These are phyloP conservation scores for Anastatus disparis DNA, from an alignment of 1,140 invertebrate genomes.

Conservation along the genomic window DNA sequence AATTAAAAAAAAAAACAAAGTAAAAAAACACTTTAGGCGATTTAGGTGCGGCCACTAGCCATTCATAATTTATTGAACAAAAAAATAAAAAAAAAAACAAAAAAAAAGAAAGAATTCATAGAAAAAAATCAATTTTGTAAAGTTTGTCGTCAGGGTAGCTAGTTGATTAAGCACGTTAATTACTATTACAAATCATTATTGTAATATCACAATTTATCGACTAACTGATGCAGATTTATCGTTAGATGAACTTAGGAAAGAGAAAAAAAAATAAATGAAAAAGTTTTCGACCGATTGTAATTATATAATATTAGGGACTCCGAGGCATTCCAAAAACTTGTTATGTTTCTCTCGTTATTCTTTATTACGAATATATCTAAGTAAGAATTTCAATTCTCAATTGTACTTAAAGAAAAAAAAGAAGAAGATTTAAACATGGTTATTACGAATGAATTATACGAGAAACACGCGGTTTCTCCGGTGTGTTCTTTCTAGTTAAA, in stretches of 20 bases:
- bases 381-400: too few relatives aligned
- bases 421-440: neutral
- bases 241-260: neutral
- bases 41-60: slow-evolving; percentile 3
- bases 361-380: neutral
- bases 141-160: slow-evolving; percentile 39
- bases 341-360: slow-evolving; percentile 4
- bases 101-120: slow-evolving; percentile 16
- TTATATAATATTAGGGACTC: slow-evolving; percentile 15
- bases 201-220: slow-evolving; percentile 25
- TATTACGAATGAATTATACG: neutral
- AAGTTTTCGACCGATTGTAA: slow-evolving; percentile 13
- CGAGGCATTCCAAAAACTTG: slow-evolving; percentile 20
- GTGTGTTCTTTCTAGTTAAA: too few relatives aligned
- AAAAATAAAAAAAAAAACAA: too few relatives aligned
- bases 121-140: slow-evolving; percentile 38
- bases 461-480: too few relatives aligned
- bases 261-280: neutral
- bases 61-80: slow-evolving; percentile 17
- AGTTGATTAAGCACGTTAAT: slow-evolving; percentile 39
- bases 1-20: neutral
- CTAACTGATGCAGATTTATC: slow-evolving; percentile 13
- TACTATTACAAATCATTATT: slow-evolving; percentile 25
- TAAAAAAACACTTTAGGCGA: slow-evolving; percentile 6
- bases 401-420: neutral